Evolutionary conservation across 1,140 invertebrate genomes (phyloP), one percentile per base, ranked within the genome.

Genomic region (Cepaea nemoralis): DNA sequence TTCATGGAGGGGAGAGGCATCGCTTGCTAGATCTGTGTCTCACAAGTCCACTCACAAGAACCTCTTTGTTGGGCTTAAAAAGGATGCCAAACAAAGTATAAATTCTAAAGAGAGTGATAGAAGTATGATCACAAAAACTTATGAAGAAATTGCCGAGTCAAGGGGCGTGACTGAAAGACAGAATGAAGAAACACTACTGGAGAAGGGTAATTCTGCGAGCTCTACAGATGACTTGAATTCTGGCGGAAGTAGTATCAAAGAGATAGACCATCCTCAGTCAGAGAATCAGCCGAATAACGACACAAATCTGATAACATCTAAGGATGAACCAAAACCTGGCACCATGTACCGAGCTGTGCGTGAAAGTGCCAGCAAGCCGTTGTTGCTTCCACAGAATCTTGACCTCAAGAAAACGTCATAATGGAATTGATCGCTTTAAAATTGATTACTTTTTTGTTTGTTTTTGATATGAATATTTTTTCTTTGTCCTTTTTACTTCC

Each of bases 1-100:
- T 37, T 80, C 78, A 24, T 80, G 78, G 77, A 70, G 39, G 40
- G 78, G 67, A 40, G 78, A 80, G 35, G 33, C 33, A 27, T n/a
- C 66, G 6, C 33, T 70, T 69, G 31, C 35, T 19, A 77, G 40
- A 77, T 27, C 55, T 27, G 1, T 33, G 24, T 35, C n/a, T 50
- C 33, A n/a, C 1, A 27, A 59, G 37, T 19, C 8, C 0, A 19
- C 10, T 31, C 59, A 31, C 22, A 35, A 31, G 1, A 35, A 55
- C n/a, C 40, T 27, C 2, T 3, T 19, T 1, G 70, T 37, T 40
- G 39, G 16, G 14, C 10, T 14, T 12, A n/a, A 76, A 22, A 42
- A 66, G 19, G 40, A 35, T 45, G 75, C 3, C 16, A 42, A 77
- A 37, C 45, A 19, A 35, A 50, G 35, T 6, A 22, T 63, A 50